These are phyloP conservation scores for Archips crataeganus DNA, from an alignment of 2,888 invertebrate genomes.

Conservation along the genomic window DNA sequence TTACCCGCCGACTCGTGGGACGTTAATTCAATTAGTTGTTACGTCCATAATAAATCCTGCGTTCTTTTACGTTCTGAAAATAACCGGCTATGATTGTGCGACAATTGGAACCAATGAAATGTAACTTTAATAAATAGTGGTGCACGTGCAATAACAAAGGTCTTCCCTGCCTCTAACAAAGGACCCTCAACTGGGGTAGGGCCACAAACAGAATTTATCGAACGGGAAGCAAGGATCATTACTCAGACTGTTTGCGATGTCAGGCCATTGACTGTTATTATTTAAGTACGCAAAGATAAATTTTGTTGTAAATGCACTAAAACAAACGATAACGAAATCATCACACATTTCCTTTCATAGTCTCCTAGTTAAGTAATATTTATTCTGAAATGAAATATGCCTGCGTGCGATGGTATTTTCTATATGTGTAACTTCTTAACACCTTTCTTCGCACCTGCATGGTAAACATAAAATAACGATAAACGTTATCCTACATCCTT, in stretches of 20 bases:
- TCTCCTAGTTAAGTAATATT: background rate
- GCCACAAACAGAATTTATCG: conserved; percentile 16
- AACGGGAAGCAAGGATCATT: conserved; percentile 25
- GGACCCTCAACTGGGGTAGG: conserved; percentile 15
- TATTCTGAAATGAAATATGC: background rate
- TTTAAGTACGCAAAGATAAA: conserved; percentile 30
- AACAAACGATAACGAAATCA: conserved; percentile 31
- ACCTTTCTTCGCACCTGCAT: conserved; percentile 24
- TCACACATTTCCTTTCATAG: conserved; percentile 28
- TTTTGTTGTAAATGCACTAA: conserved; percentile 18
- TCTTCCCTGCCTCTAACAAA: conserved; percentile 20
- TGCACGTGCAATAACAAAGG: conserved; percentile 32
- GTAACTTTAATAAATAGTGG: conserved; percentile 9
- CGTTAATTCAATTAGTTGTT: conserved; percentile 38
- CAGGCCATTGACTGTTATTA: conserved; percentile 32
- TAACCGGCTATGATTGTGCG: conserved; percentile 3
- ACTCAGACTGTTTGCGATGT: conserved; percentile 28
- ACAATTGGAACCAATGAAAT: conserved; percentile 15
- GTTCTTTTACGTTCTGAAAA: background rate
- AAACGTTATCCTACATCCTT: conserved; percentile 11
- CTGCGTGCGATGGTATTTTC: conserved; percentile 12
- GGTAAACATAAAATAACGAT: conserved; percentile 18
- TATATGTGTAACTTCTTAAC: conserved; percentile 21
- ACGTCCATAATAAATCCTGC: conserved; percentile 26
- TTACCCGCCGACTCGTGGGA: conserved; percentile 15